These are phyloP conservation scores for Adelosebastes latens DNA, from an alignment of 2,797 vertebrate species.

Conservation along the genomic window DNA sequence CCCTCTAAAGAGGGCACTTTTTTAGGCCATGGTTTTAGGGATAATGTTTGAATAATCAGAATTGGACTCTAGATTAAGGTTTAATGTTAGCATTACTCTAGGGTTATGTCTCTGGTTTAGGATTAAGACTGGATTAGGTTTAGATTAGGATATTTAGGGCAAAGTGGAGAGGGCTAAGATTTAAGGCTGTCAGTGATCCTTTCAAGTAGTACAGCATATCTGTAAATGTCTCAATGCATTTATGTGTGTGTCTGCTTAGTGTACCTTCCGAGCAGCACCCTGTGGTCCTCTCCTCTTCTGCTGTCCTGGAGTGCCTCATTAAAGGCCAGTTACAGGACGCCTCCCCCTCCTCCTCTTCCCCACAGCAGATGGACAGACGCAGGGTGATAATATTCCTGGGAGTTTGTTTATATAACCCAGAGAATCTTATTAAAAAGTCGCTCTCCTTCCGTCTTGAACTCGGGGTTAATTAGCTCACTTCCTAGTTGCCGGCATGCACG, in stretches of 20 bases:
- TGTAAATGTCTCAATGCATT: neutral
- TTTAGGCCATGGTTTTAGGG: conserved; percentile 12
- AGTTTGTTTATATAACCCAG: conserved; percentile 79
- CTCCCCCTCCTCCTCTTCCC: conserved; percentile 59
- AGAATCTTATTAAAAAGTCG: conserved; percentile 80
- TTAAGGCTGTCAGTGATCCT: neutral
- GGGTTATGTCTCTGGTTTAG: conserved; percentile 8
- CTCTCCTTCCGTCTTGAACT: conserved; percentile 72
- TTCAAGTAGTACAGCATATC: neutral
- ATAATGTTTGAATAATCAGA: conserved; percentile 12
- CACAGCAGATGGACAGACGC: conserved; percentile 72
- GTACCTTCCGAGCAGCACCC: conserved; percentile 61
- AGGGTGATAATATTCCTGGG: conserved; percentile 70
- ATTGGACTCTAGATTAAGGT: conserved; percentile 22
- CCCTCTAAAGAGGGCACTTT: neutral
- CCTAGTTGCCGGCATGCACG: conserved; percentile 68
- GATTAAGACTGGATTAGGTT: conserved; percentile 38
- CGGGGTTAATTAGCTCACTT: conserved; percentile 82
- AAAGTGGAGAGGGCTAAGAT: conserved; percentile 2
- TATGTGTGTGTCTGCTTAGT: conserved; percentile 27
- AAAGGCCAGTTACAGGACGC: conserved; percentile 71
- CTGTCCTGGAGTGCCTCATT: conserved; percentile 68
- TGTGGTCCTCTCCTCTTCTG: conserved; percentile 59
- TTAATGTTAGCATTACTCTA: conserved; percentile 18
- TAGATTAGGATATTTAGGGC: neutral